Percentiles rank a stretch among this genome's conserved stretches.
Conservation (phyloP, 2,797 vertebrate genomes). For the Sternarchorhynchus goeldii region DNA sequence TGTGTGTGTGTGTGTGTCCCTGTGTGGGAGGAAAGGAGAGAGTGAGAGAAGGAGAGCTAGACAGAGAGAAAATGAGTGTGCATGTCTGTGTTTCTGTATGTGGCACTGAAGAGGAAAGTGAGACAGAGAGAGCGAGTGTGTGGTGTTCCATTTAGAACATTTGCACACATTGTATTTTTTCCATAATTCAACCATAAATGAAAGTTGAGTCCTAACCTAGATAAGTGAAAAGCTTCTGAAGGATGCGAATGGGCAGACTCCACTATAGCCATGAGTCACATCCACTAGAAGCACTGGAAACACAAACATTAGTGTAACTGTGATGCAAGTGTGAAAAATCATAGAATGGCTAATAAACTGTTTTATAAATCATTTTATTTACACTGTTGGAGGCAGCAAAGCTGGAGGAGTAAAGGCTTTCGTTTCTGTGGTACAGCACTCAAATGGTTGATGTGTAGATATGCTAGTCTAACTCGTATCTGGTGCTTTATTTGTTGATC, state of each 20-base stretch:
- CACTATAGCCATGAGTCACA: conserved; percentile 26
- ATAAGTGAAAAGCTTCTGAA: conserved; percentile 42
- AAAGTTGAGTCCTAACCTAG: conserved; percentile 26
- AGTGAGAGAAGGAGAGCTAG: conserved; percentile 30
- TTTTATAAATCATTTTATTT: not conserved
- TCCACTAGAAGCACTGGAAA: conserved; percentile 24
- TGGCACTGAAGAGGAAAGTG: conserved; percentile 16
- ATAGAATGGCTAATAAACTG: conserved; percentile 2
- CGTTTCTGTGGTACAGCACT: not conserved
- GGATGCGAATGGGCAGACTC: conserved; percentile 46
- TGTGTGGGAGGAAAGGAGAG: conserved; percentile 21
- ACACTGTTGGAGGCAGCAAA: not conserved
- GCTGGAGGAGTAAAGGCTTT: not conserved
- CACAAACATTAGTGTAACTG: conserved; percentile 33
- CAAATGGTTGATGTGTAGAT: no score
- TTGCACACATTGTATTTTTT: conserved; percentile 1
- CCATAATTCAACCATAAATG: conserved; percentile 38
- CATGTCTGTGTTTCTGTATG: conserved; percentile 35
- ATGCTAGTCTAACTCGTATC: not conserved
- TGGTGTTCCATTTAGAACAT: conserved; percentile 8
- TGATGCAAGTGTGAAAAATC: conserved; percentile 21
- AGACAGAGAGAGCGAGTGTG: conserved; percentile 16
- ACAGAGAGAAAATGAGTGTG: conserved; percentile 27
- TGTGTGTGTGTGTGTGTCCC: conserved; percentile 55
- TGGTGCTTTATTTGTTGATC: not conserved